These are phyloP conservation scores for Notolepis coatsorum DNA, from an alignment of 2,797 vertebrate species.

Conservation along the genomic window DNA sequence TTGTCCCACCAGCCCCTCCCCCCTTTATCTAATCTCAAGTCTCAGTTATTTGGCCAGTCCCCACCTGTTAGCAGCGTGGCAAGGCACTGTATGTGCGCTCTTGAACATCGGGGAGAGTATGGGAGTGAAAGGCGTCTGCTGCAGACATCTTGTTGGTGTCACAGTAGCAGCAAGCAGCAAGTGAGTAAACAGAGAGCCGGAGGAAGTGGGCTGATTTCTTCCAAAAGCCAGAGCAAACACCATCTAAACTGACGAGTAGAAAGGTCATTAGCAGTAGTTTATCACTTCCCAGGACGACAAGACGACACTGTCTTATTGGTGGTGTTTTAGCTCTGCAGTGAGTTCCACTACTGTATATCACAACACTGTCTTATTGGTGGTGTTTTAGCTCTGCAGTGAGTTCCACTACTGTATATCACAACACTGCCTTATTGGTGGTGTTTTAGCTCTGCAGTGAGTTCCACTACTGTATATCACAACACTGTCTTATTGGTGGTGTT, in stretches of 20 bases:
- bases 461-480: too few species aligned
- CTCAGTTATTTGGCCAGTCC: slow-evolving; percentile 34
- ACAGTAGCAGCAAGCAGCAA: slow-evolving; percentile 48
- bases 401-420: too few species aligned
- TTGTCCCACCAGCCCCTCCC: slow-evolving; percentile 40
- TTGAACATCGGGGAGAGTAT: too few species aligned
- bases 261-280: slow-evolving; percentile 18
- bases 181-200: slow-evolving; percentile 6
- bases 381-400: too few species aligned
- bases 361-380: too few species aligned
- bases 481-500: too few species aligned
- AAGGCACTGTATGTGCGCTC: too few species aligned
- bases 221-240: slow-evolving; percentile 13
- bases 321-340: background rate
- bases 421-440: too few species aligned
- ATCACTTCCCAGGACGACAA: slow-evolving; percentile 22
- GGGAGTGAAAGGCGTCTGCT: too few species aligned
- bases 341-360: slow-evolving; percentile 12
- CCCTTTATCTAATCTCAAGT: slow-evolving; percentile 53
- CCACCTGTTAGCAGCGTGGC: too few species aligned
- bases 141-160: too few species aligned
- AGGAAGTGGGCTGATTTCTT: background rate
- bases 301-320: slow-evolving; percentile 1
- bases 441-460: too few species aligned
- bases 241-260: slow-evolving; percentile 15